These are phyloP conservation scores for Sylvilagus bachmani DNA, from an alignment of 2,113 vertebrate species.

Conservation along the genomic window DNA sequence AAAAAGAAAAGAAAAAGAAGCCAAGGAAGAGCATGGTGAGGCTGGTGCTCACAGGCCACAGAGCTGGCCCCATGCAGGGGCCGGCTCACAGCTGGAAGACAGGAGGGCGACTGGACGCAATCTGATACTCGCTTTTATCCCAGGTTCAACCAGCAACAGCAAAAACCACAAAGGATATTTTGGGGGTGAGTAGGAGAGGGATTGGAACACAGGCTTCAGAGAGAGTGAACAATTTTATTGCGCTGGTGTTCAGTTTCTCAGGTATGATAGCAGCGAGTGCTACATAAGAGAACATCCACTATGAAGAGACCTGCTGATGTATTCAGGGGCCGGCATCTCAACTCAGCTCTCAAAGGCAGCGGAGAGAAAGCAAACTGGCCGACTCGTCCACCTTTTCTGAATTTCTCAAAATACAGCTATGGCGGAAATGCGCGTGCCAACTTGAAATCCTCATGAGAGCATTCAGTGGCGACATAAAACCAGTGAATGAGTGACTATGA, in stretches of 20 bases:
- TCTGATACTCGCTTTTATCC: background rate
- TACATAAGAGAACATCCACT: background rate
- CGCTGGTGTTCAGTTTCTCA: background rate
- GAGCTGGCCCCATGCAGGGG: no score
- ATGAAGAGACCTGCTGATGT: background rate
- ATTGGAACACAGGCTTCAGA: background rate
- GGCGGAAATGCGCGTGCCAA: background rate
- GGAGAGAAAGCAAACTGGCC: background rate
- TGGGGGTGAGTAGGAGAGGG: background rate
- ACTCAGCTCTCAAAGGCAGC: background rate
- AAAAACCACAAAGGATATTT: background rate
- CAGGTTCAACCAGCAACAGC: background rate
- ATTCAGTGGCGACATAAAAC: background rate
- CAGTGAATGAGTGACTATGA: no score
- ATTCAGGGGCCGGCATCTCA: background rate
- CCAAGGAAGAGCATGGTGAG: no score
- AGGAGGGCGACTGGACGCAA: no score
- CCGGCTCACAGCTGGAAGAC: no score
- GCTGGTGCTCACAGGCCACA: no score
- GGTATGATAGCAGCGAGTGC: no score
- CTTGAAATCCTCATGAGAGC: background rate
- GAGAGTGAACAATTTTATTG: background rate
- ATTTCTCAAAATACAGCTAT: background rate
- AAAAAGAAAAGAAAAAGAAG: no score
- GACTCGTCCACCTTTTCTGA: background rate